phyloP scores from a whole-genome alignment of 2,113 vertebrate species.

The Tragelaphus imberbis region DNA sequence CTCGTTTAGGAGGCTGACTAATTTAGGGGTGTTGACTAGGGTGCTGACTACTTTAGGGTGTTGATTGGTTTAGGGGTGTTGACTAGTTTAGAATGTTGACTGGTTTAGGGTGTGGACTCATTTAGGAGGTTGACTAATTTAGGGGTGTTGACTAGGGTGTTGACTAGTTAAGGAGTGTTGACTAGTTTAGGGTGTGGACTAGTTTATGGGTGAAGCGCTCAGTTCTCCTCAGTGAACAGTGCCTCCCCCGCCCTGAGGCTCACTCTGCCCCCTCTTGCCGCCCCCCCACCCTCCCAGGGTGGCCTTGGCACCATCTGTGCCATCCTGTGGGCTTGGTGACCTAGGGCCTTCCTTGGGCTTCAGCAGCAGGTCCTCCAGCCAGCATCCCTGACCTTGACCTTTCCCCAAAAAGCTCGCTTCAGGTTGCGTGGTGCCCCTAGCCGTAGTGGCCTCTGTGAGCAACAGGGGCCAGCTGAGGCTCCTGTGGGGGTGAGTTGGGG shows the following conservation, averaged over 20 bases:
- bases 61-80: no score
- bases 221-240: no score
- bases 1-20: no score
- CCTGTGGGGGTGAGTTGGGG: not conserved
- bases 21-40: no score
- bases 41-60: not conserved
- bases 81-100: no score
- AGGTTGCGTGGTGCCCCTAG: no score
- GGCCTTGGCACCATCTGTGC: not conserved
- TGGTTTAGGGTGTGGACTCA: no score
- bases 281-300: not conserved
- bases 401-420: not conserved
- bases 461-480: not conserved
- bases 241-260: not conserved
- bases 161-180: no score
- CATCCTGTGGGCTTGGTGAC: not conserved
- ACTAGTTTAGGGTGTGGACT: no score
- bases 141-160: no score
- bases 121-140: no score
- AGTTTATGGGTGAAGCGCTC: not conserved
- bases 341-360: not conserved
- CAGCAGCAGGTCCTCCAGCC: not conserved
- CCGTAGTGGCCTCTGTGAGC: no score
- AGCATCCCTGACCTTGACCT: not conserved
- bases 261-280: rapidly evolving